Percentiles rank a stretch among this genome's conserved stretches.
Evolutionary conservation across 1,140 invertebrate genomes (phyloP).

Genomic region (Zeugodacus cucurbitae): DNA sequence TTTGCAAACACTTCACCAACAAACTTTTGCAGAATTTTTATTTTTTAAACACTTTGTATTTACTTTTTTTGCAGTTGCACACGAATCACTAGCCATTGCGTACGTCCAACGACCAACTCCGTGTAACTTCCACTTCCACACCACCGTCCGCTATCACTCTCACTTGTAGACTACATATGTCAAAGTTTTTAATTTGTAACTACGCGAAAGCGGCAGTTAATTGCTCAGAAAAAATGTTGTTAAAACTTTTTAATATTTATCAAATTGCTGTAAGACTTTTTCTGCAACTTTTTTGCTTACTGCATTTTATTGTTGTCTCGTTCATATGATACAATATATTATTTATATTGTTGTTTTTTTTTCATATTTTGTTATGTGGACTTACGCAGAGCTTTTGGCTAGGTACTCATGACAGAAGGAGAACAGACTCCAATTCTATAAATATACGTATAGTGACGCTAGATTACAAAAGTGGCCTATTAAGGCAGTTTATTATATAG

Average conservation of each 20-base stretch:
- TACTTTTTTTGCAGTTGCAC: not conserved
- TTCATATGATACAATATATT: not conserved
- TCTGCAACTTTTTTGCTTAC: not conserved
- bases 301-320: not conserved
- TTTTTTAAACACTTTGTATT: not conserved
- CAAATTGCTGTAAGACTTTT: conserved; percentile 22
- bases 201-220: conserved; percentile 31
- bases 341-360: not conserved
- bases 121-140: not conserved
- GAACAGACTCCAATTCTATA: too few species aligned
- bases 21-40: not conserved
- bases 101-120: not conserved
- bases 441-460: too few species aligned
- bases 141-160: not conserved
- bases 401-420: too few species aligned
- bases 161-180: conserved; percentile 12
- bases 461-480: too few species aligned
- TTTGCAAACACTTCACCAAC: not conserved
- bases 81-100: not conserved
- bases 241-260: conserved; percentile 41
- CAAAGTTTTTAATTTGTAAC: conserved; percentile 38
- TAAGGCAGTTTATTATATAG: too few species aligned
- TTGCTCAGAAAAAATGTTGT: conserved; percentile 40
- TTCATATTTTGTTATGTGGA: not conserved
- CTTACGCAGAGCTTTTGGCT: too few species aligned